Base-by-base conservation (phyloP, 2,888 invertebrate species). In the Chalcosyrphus nemorum region DNA sequence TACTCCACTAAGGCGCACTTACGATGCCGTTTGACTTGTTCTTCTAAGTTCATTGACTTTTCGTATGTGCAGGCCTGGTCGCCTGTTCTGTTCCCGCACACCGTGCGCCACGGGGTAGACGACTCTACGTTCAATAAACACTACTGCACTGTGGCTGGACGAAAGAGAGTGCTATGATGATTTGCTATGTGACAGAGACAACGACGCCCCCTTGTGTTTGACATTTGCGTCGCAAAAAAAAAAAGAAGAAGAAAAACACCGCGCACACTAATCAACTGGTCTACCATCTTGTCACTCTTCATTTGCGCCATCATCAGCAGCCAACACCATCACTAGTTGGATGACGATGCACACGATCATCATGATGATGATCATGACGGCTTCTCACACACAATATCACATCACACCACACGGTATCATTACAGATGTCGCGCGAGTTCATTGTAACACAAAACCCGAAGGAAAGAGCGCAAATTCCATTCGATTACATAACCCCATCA, bases 401-500 rank as follows among this genome's bases (percentile, higher is more conserved):
- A 52, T 45, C 21, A 45, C n/a, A 50, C 35, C 45, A 11, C 63
- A 52, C 54, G 24, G 70, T 74, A 68, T 74, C 80, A 80, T 65
- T 80, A 75, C 68, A 84, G 84, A 80, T 84, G 84, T 74, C 84
- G 84, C 78, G 50, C 68, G 84, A 80, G 78, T 84, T 84, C 84
- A 80, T 80, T 78, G 84, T 84, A 84, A 84, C 80, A 84, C 63
- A 74, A 80, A 80, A 70, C 63, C 43, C 38, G 52, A 75, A 59
- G 59, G 70, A 84, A 84, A 80, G 80, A 84, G 74, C 80, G 78
- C 78, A 78, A 78, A 80, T 84, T 78, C 78, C 74, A 75, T 74
- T 74, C 47, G 74, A 74, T 84, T 84, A 84, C 80, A 80, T 84
- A 84, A 84, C 61, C 74, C 17, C 68, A 47, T 38, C 59, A 27